Conservation (phyloP, 2,797 vertebrate genomes). For the Sciurus vulgaris region DNA sequence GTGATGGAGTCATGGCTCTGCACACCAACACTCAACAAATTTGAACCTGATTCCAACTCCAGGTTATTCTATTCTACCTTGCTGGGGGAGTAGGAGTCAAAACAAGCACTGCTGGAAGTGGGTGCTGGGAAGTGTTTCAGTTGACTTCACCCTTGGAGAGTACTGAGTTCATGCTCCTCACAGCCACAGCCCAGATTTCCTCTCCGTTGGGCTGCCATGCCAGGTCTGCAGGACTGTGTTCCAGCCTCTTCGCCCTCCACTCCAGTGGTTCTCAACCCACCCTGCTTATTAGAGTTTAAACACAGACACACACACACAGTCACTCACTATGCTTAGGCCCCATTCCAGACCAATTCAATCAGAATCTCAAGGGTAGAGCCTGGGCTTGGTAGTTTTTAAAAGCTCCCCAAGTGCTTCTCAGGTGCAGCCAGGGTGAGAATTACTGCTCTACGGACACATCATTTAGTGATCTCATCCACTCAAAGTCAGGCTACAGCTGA, state of each 20-base stretch:
- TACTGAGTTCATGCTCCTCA: background rate
- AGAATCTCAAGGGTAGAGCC: background rate
- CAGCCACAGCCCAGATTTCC: background rate
- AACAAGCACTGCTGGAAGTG: background rate
- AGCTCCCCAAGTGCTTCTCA: background rate
- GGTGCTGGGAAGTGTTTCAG: background rate
- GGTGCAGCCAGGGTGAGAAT: background rate
- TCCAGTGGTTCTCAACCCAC: background rate
- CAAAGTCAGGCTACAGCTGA: background rate
- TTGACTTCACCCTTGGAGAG: rapidly evolving
- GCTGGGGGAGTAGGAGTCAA: background rate
- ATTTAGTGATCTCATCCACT: background rate
- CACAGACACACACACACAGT: too few species aligned
- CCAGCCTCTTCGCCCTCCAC: background rate
- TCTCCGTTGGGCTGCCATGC: rapidly evolving
- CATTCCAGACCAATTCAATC: background rate
- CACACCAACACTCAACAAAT: background rate
- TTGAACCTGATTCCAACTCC: background rate
- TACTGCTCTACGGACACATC: background rate
- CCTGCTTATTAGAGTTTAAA: background rate
- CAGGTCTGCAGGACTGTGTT: background rate
- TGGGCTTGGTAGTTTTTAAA: background rate
- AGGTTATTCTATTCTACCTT: background rate
- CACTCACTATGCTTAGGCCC: background rate
- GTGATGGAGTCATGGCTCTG: background rate